Conservation (phyloP, 23 tunicate species). For the Ciona savignyi region DNA sequence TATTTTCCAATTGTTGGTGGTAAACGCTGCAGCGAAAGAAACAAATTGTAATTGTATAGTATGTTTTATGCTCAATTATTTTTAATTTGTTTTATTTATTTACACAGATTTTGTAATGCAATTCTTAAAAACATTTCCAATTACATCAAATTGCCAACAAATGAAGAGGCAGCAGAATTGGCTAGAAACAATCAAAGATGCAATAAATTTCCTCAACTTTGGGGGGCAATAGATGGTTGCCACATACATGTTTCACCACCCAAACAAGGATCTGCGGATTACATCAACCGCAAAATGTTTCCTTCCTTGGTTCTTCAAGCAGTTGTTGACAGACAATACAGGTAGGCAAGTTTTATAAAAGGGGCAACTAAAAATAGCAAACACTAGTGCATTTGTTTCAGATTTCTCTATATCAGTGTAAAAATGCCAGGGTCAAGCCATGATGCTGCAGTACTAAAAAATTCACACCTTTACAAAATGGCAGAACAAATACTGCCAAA, state of each 20-base stretch:
- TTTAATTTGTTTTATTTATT: too few species aligned
- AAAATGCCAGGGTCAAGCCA: too few species aligned
- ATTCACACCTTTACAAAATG: too few species aligned
- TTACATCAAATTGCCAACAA: conserved; percentile 14
- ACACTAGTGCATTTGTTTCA: too few species aligned
- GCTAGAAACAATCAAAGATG: background rate
- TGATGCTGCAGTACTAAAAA: too few species aligned
- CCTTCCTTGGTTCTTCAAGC: conserved; percentile 28
- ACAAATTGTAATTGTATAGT: too few species aligned
- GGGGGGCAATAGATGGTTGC: conserved; percentile 32
- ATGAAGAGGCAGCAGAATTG: conserved; percentile 14
- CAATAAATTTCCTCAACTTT: conserved; percentile 27
- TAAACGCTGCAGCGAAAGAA: too few species aligned
- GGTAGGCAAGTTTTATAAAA: conserved; percentile 10
- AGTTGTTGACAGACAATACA: conserved; percentile 31
- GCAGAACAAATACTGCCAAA: too few species aligned
- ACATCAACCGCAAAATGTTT: conserved; percentile 26
- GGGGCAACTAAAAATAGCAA: too few species aligned
- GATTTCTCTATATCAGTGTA: too few species aligned
- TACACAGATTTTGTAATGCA: conserved; percentile 28
- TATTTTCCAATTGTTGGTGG: too few species aligned
- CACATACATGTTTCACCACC: conserved; percentile 31
- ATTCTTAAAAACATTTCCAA: conserved; percentile 5
- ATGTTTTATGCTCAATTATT: too few species aligned
- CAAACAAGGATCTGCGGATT: conserved; percentile 13